These are phyloP conservation scores for Coranthus polyacanthus DNA, from an alignment of 2,797 vertebrate genomes.

Conservation along the genomic window DNA sequence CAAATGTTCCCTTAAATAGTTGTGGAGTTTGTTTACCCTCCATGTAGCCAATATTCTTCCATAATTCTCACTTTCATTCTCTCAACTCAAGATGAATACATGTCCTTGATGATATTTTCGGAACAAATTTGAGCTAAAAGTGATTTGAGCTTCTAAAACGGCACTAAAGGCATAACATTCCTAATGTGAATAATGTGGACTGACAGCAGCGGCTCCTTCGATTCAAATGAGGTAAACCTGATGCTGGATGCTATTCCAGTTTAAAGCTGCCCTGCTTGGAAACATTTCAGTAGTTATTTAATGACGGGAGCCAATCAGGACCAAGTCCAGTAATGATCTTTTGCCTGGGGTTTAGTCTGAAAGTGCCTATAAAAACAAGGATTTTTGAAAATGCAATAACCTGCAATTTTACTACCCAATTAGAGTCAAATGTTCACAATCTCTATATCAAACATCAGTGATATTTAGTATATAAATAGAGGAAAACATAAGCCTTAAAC, in stretches of 20 bases:
- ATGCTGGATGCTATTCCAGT: conserved; percentile 26
- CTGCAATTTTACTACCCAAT: conserved; percentile 31
- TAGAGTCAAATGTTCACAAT: conserved; percentile 40
- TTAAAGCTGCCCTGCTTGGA: conserved; percentile 28
- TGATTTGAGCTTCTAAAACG: conserved; percentile 1
- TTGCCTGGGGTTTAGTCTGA: conserved; percentile 39
- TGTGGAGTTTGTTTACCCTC: not conserved
- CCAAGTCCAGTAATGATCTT: conserved; percentile 23
- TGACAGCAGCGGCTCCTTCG: conserved; percentile 27
- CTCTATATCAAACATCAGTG: conserved; percentile 27
- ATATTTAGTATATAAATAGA: conserved; percentile 24
- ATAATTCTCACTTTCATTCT: not conserved
- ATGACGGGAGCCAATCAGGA: conserved; percentile 43
- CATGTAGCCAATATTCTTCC: not conserved
- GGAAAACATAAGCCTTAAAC: conserved; percentile 7
- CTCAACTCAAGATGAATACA: not conserved
- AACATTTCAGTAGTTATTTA: conserved; percentile 31
- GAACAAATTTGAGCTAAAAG: conserved; percentile 19
- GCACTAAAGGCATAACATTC: not conserved
- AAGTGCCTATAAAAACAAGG: conserved; percentile 27
- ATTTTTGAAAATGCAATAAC: conserved; percentile 37
- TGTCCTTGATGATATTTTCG: not conserved
- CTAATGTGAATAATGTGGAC: conserved; percentile 17
- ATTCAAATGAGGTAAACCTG: conserved; percentile 38
- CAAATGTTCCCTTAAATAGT: not conserved